A percentile compares a stretch with the other conserved stretches of the same genome.
Conservation (phyloP, 2,797 vertebrate genomes). For the Tragopan temminckii region DNA sequence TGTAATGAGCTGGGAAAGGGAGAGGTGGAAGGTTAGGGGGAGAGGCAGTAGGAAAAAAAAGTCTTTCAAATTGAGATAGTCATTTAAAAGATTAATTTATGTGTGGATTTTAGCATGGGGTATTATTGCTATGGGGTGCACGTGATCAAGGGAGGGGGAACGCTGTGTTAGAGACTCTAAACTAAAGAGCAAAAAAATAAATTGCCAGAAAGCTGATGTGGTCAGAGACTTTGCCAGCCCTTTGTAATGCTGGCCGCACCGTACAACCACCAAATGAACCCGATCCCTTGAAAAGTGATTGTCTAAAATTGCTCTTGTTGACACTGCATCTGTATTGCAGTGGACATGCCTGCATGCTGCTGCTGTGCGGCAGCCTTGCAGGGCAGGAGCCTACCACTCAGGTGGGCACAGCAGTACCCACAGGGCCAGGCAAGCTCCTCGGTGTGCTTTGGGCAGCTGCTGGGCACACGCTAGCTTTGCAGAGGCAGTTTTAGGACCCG, state of each 20-base stretch:
- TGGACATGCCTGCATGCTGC: not conserved
- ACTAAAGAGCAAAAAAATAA: slow-evolving; percentile 42
- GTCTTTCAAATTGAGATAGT: not conserved
- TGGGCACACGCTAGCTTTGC: not conserved
- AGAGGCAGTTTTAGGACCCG: not conserved
- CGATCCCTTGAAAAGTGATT: not conserved
- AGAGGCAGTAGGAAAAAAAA: not conserved
- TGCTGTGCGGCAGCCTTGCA: not conserved
- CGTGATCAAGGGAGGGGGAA: not conserved
- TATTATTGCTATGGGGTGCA: not conserved
- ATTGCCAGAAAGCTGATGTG: slow-evolving; percentile 19
- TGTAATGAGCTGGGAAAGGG: slow-evolving; percentile 35
- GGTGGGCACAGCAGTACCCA: not conserved
- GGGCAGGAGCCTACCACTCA: not conserved
- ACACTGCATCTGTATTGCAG: not conserved
- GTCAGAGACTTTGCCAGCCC: slow-evolving; percentile 1
- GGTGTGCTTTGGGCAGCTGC: not conserved
- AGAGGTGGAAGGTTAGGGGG: slow-evolving; percentile 36
- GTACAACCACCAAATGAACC: not conserved
- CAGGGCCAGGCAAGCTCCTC: not conserved
- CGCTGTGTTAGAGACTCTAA: not conserved
- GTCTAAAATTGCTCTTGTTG: not conserved
- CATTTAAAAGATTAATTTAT: slow-evolving; percentile 30
- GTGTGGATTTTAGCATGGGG: not conserved
- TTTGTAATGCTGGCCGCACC: slow-evolving; percentile 3